phyloP scores from a whole-genome alignment of 1,140 invertebrate species.

The Drosophila burlai region DNA sequence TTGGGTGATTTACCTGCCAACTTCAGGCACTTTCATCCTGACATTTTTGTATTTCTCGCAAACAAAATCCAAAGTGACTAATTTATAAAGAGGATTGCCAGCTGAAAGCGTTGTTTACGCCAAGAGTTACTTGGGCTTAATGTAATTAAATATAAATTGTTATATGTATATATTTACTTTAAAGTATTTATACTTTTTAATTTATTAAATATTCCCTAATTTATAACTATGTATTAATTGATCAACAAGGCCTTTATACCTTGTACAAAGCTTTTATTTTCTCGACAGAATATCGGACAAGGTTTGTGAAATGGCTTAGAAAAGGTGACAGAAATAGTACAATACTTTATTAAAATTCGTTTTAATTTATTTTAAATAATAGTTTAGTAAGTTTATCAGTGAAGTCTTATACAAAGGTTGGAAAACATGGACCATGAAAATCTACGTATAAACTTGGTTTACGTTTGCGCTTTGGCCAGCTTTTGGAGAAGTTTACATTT shows the following conservation, averaged over 20 bases:
- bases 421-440: neutral
- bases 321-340: neutral
- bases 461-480: neutral
- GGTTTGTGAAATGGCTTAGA: neutral
- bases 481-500: neutral
- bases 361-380: neutral
- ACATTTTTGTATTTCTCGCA: constrained; percentile 6
- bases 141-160: neutral
- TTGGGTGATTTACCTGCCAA: neutral
- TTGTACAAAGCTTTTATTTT: neutral
- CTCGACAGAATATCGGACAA: neutral
- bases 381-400: neutral
- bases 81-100: neutral
- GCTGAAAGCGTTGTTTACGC: neutral
- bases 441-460: neutral
- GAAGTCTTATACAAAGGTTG: neutral
- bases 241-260: too few species aligned
- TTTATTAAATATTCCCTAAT: too few species aligned
- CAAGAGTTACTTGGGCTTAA: neutral
- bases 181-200: neutral
- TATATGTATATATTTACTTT: neutral
- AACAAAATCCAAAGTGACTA: constrained; percentile 7
- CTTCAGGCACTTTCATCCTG: neutral
- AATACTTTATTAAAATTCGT: too few species aligned
- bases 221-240: neutral